Conservation (phyloP, 2,797 vertebrate species). For the Peromyscus attwateri region DNA sequence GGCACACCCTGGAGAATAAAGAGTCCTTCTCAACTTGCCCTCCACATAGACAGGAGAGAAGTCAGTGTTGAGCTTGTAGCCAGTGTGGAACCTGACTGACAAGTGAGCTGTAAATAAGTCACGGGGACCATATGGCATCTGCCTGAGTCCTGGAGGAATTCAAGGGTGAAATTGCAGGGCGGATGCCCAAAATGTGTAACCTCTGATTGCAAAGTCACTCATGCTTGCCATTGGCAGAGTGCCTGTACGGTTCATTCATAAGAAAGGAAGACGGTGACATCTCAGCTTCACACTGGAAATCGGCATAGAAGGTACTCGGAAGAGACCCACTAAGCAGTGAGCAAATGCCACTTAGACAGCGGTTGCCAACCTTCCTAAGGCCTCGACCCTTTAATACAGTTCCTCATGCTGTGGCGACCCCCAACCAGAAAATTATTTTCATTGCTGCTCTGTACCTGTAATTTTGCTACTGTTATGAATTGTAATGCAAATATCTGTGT, state of each 20-base stretch:
- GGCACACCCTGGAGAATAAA: constrained; percentile 8
- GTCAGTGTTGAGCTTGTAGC: background rate
- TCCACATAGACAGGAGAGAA: background rate
- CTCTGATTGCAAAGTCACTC: constrained; percentile 78
- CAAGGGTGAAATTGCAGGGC: constrained; percentile 77
- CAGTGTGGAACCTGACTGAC: constrained; percentile 59
- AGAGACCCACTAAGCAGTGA: background rate
- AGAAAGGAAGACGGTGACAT: constrained; percentile 54
- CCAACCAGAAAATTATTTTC: background rate
- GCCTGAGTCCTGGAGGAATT: constrained; percentile 78
- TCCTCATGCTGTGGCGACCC: background rate
- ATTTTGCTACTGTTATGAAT: background rate
- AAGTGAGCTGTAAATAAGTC: constrained; percentile 76
- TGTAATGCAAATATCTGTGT: background rate
- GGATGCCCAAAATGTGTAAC: constrained; percentile 76
- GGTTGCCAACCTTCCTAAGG: background rate
- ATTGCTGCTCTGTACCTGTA: background rate
- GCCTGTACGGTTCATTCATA: constrained; percentile 76
- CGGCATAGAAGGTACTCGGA: constrained; percentile 16
- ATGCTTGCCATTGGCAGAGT: constrained; percentile 55
- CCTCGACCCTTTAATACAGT: too few relatives aligned
- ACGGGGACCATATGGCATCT: constrained; percentile 76
- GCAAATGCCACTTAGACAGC: background rate
- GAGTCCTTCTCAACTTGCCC: background rate
- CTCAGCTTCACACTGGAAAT: constrained; percentile 55